Conservation (phyloP, 2,888 invertebrate species). For the Proisotoma minuta region DNA sequence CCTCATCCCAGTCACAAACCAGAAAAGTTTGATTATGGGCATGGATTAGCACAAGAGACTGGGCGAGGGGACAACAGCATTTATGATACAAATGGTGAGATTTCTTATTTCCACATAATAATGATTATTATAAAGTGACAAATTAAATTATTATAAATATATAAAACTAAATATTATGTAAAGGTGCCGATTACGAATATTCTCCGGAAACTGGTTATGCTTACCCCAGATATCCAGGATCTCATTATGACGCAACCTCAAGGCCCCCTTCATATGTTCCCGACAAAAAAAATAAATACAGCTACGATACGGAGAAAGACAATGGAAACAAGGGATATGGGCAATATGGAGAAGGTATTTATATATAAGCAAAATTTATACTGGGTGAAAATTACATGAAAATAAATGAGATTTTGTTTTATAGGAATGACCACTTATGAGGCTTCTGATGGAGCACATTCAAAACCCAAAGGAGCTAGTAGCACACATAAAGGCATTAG, state of each 20-base stretch:
- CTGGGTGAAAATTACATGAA: neutral
- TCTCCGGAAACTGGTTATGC: neutral
- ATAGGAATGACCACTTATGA: neutral
- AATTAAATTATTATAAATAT: neutral
- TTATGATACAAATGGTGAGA: neutral
- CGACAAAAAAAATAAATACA: too few species aligned
- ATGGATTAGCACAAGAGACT: neutral
- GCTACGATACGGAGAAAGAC: too few species aligned
- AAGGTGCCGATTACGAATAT: neutral
- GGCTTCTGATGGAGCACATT: too few species aligned
- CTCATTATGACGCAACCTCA: neutral
- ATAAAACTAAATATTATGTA: neutral
- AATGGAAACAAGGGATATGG: conserved; percentile 8
- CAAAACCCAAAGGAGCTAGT: too few species aligned
- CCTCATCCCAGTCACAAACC: neutral
- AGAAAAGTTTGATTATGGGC: neutral
- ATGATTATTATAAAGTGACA: too few species aligned
- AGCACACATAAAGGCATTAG: neutral
- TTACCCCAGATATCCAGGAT: neutral
- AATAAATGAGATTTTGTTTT: neutral
- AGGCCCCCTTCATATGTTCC: too few species aligned
- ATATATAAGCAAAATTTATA: neutral
- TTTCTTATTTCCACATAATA: neutral
- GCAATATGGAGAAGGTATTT: conserved; percentile 10
- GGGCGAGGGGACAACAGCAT: conserved; percentile 1